Evolutionary conservation across 2,113 vertebrate species (phyloP).

Genomic region (Alligator mississippiensis): DNA sequence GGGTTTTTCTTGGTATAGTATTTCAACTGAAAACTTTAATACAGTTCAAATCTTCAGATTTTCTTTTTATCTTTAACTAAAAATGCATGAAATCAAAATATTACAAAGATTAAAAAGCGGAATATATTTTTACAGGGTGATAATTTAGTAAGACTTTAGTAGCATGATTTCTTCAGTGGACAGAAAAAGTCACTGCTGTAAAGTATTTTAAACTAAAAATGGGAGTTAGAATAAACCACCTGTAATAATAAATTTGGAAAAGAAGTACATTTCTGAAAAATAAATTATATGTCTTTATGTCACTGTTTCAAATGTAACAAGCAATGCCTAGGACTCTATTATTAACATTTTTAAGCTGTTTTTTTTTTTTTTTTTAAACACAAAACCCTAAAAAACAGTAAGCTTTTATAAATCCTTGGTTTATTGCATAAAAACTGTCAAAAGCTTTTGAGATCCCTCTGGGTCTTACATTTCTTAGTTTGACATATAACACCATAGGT

Average conservation of each 20-base stretch:
- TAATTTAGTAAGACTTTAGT: background rate
- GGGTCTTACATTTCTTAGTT: background rate
- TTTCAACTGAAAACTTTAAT: background rate
- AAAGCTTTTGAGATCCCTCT: background rate
- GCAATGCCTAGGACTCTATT: background rate
- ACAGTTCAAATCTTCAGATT: background rate
- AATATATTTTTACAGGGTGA: background rate
- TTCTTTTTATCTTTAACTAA: background rate
- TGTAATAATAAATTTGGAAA: fast-evolving
- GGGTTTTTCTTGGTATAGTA: background rate
- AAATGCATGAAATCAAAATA: background rate
- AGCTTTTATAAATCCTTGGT: background rate
- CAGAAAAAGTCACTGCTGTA: background rate
- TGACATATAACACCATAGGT: background rate
- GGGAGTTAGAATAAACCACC: background rate
- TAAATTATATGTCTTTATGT: background rate
- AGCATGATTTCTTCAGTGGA: background rate
- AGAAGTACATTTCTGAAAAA: background rate
- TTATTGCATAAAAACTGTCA: background rate
- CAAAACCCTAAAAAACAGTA: background rate
- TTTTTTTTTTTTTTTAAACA: background rate
- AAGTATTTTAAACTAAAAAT: background rate
- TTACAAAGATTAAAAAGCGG: background rate
- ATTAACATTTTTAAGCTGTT: fast-evolving
- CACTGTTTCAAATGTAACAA: background rate